A percentile compares a stretch with the other conserved stretches of the same genome.
These are phyloP conservation scores for Temnopleurus reevesii DNA, from an alignment of 53 echinoderm and acorn worm genomes.

Conservation along the genomic window DNA sequence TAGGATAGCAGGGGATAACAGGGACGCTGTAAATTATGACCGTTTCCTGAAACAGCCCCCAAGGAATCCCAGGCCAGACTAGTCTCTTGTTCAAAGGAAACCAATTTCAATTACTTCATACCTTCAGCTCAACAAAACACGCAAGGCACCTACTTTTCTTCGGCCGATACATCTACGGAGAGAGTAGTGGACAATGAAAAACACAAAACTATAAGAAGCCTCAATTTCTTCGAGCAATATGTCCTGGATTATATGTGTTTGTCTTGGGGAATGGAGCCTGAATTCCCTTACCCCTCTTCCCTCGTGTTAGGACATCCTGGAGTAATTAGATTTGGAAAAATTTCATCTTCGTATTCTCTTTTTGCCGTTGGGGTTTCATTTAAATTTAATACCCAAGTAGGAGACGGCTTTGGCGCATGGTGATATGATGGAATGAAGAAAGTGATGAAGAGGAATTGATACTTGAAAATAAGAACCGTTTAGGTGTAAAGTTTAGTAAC, in stretches of 20 bases:
- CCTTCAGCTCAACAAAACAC: background rate
- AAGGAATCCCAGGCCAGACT: background rate
- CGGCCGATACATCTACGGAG: too few relatives aligned
- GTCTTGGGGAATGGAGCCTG: background rate
- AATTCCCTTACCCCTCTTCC: background rate
- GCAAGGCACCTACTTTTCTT: too few relatives aligned
- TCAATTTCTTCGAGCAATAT: background rate
- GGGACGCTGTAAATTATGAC: too few relatives aligned
- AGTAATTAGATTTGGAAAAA: constrained; percentile 39
- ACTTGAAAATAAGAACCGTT: too few relatives aligned
- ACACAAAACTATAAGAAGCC: background rate
- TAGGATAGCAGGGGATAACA: too few relatives aligned
- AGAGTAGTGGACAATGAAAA: background rate
- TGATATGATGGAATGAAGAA: background rate
- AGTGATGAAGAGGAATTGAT: background rate
- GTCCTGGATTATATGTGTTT: constrained; percentile 12
- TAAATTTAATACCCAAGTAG: constrained; percentile 3
- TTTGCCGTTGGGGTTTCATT: background rate
- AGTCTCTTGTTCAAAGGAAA: background rate
- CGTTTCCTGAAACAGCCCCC: too few relatives aligned
- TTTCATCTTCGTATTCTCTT: constrained; percentile 32
- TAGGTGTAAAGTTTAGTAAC: too few relatives aligned
- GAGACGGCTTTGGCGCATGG: background rate
- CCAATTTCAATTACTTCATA: background rate
- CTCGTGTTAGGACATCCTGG: background rate